Evolutionary conservation across 2,113 vertebrate genomes (phyloP).

Genomic region (Seriola quinqueradiata): DNA sequence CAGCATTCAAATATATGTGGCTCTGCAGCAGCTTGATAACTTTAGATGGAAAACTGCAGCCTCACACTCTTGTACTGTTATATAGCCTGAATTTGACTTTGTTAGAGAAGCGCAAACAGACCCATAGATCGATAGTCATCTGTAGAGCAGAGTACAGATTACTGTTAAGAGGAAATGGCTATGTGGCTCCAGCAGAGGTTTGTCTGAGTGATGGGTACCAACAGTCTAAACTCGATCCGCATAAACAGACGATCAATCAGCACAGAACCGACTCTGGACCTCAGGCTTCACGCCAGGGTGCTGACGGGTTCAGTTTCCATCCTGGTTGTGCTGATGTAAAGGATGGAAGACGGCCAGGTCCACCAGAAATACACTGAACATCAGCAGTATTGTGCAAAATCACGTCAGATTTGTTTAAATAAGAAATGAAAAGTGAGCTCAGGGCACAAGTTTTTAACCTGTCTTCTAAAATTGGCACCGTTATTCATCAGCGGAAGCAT

Average conservation of each 20-base stretch:
- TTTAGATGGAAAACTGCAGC: background rate
- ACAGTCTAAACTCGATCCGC: background rate
- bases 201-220: constrained; percentile 8
- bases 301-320: constrained; percentile 8
- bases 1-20: background rate
- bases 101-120: background rate
- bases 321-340: background rate
- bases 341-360: background rate
- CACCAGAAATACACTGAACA: background rate
- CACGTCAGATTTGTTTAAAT: background rate
- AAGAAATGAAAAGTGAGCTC: background rate
- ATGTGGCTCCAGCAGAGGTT: background rate
- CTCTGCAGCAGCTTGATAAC: background rate
- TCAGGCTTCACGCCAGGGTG: constrained; percentile 11
- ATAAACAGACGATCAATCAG: constrained; percentile 26
- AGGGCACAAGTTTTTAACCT: background rate
- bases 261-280: background rate
- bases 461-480: background rate
- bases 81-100: no score
- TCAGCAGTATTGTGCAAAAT: background rate
- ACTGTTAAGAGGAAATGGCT: constrained; percentile 7
- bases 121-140: background rate
- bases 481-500: background rate
- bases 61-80: background rate
- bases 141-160: background rate